Percentiles rank a stretch among this genome's conserved stretches.
Conservation (phyloP, 2,797 vertebrate species). For the Crenuchus spilurus region DNA sequence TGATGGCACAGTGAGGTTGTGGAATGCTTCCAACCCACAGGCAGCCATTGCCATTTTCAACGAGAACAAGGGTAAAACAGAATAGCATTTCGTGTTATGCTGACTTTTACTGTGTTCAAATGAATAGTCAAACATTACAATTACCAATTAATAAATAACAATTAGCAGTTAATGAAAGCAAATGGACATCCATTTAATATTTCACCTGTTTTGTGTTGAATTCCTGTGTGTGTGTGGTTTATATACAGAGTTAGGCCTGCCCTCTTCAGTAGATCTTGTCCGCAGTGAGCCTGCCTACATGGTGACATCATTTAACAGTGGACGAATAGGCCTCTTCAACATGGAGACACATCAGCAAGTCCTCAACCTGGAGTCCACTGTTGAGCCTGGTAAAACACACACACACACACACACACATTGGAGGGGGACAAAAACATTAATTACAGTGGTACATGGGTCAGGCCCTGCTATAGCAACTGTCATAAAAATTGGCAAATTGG, state of each 20-base stretch:
- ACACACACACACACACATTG: background rate
- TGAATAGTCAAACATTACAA: too few species aligned
- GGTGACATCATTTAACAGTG: conserved; percentile 93
- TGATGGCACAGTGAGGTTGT: conserved; percentile 92
- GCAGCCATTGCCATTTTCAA: conserved; percentile 91
- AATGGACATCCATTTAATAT: too few species aligned
- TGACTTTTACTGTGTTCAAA: too few species aligned
- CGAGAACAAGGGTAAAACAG: conserved; percentile 89
- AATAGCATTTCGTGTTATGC: background rate
- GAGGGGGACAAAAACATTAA: background rate
- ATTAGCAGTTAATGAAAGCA: too few species aligned
- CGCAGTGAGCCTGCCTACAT: conserved; percentile 95
- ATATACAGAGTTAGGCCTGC: conserved; percentile 86
- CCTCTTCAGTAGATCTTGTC: conserved; percentile 94
- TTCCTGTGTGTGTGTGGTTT: background rate
- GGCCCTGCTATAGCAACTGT: too few species aligned
- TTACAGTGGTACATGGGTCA: too few species aligned
- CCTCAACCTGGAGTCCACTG: conserved; percentile 85
- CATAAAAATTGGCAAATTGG: too few species aligned
- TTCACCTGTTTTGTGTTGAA: conserved; percentile 3
- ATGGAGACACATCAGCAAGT: conserved; percentile 94
- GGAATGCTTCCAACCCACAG: conserved; percentile 86
- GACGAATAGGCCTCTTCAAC: conserved; percentile 93
- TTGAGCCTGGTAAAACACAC: conserved; percentile 79
- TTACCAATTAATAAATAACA: too few species aligned